Evolutionary conservation across 2,113 vertebrate genomes (phyloP), one percentile per base, ranked within the genome.

Genomic region (Polypterus senegalus): DNA sequence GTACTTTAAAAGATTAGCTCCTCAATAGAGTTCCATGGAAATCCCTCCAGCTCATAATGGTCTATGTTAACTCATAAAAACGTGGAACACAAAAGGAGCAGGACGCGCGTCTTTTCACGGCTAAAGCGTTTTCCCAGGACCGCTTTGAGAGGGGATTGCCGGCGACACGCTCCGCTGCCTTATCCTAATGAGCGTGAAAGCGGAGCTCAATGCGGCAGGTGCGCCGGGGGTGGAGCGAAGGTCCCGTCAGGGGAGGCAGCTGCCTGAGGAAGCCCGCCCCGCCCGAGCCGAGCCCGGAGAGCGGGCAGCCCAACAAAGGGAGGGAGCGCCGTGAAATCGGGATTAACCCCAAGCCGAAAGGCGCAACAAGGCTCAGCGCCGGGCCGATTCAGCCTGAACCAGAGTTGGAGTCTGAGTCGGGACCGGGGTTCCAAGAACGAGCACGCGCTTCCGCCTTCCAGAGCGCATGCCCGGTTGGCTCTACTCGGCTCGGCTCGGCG

Each of bases 121-220:
- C 85, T 86, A 89, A 91, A 87, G 83, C 84, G 79, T 87, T 89
- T 86, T 85, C 87, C 82, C 83, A 79, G 75, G 84, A 77, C 82
- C 79, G 10, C 77, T 89, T 81, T 88, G 90, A 92, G 86, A 73
- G 65, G 69, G 77, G 67, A 76, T 76, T 72, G 76, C 65, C 71
- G 76, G 75, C 67, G 84, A 80, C 72, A 81, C 83, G 86, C 87
- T 88, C 86, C 76, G 70, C 79, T 81, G 76, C 86, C 86, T 94
- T 92, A 97, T 93, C 88, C 83, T 83, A 85, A 83, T 63, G 86
- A 79, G 83, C 84, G 86, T 90, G 90, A 92, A 90, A 89, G 85
- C 83, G 67, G 65, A 77, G 70, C 80, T 77, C 76, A 59, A 71
- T 76, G 78, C 75, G 76, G 84, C 84, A 88, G 85, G 85, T 86